These are phyloP conservation scores for Varanus komodoensis DNA, from an alignment of 2,113 vertebrate species.

Conservation along the genomic window DNA sequence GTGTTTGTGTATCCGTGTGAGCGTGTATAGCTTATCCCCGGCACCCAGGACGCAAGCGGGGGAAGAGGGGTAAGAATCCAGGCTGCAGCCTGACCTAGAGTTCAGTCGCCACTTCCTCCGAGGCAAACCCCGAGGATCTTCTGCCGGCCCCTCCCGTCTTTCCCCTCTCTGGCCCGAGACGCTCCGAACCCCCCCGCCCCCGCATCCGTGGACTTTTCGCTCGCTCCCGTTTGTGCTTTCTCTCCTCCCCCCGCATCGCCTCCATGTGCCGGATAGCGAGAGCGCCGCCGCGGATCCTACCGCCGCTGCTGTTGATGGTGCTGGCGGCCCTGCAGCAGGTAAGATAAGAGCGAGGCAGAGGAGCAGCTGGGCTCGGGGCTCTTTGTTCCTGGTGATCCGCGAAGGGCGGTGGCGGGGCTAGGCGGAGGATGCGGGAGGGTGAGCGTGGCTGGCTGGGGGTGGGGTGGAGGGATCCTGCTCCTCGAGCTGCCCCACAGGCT, in stretches of 20 bases:
- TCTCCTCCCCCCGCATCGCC: slow-evolving; percentile 73
- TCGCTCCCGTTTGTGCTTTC: slow-evolving; percentile 68
- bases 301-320: slow-evolving; percentile 77
- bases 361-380: slow-evolving; percentile 58
- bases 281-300: slow-evolving; percentile 78
- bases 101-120: slow-evolving; percentile 53
- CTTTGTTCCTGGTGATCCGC: slow-evolving; percentile 79
- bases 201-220: slow-evolving; percentile 46
- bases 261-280: slow-evolving; percentile 81
- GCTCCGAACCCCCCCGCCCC: background rate
- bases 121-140: background rate
- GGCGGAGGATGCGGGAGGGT: background rate
- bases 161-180: slow-evolving; percentile 25
- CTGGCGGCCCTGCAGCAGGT: slow-evolving; percentile 79
- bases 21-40: slow-evolving; percentile 52
- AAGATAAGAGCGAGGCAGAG: slow-evolving; percentile 48
- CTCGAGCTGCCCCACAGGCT: background rate
- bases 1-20: no score
- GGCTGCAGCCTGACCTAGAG: slow-evolving; percentile 49
- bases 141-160: slow-evolving; percentile 33
- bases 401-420: slow-evolving; percentile 17
- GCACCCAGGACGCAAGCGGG: slow-evolving; percentile 45
- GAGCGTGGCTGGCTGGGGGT: no score
- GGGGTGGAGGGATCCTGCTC: background rate
- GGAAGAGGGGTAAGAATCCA: slow-evolving; percentile 32